Conservation (phyloP, 2,797 vertebrate genomes). For the Parauchenoglanis punctatus region DNA sequence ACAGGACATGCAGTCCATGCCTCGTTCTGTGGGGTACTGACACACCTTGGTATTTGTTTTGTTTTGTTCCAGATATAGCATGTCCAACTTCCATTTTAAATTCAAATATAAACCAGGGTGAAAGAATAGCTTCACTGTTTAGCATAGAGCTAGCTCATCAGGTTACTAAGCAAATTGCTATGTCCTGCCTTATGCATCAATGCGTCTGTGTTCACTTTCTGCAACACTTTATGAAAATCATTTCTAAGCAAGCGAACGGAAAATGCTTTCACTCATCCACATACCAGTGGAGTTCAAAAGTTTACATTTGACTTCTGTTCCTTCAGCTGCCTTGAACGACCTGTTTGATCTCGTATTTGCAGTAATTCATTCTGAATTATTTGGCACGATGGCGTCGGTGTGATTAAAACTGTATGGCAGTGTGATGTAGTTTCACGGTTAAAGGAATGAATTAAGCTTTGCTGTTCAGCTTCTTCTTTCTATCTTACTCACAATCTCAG, state of each 20-base stretch:
- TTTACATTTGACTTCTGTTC: neutral
- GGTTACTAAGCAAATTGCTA: neutral
- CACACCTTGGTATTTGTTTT: neutral
- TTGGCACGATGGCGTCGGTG: neutral
- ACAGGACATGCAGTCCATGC: neutral
- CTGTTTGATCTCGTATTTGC: neutral
- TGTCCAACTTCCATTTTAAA: neutral
- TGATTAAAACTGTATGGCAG: constrained; percentile 12
- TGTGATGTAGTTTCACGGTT: neutral
- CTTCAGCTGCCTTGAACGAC: constrained; percentile 4
- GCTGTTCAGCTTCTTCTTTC: neutral
- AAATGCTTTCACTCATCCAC: neutral
- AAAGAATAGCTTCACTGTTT: neutral
- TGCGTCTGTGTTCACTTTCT: constrained; percentile 3
- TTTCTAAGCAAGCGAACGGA: neutral
- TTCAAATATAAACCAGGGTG: neutral
- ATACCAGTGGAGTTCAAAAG: neutral
- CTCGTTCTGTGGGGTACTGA: neutral
- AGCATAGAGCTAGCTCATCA: neutral
- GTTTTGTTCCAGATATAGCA: neutral
- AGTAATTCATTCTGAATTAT: constrained; percentile 7
- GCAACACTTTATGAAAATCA: neutral
- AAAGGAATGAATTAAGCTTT: constrained; percentile 4
- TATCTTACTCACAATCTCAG: neutral
- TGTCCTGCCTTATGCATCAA: neutral